Conservation (phyloP, 1,140 invertebrate genomes). For the Tigriopus japonicus region DNA sequence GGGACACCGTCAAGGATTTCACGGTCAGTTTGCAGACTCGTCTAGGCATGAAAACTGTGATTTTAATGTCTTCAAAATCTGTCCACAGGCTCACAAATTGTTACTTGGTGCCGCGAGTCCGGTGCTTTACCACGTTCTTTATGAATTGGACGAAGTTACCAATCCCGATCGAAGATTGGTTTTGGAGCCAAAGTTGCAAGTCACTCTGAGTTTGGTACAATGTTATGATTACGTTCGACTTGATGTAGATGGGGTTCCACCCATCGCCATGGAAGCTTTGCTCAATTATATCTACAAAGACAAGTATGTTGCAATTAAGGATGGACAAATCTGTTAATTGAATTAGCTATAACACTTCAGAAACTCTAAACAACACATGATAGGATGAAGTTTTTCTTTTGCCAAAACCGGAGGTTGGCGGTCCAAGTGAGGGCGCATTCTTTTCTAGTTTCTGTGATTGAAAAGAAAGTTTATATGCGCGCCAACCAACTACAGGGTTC, state of each 20-base stretch:
- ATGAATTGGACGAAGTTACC: not conserved
- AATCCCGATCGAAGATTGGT: not conserved
- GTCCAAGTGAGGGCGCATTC: no score
- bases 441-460: no score
- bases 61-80: not conserved
- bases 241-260: slow-evolving; percentile 11
- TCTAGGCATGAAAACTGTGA: not conserved
- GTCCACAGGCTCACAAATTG: not conserved
- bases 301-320: not conserved
- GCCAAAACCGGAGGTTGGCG: no score
- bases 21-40: not conserved
- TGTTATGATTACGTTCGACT: not conserved
- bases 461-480: no score
- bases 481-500: no score
- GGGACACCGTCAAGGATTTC: slow-evolving; percentile 10
- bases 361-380: no score
- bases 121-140: slow-evolving; percentile 3
- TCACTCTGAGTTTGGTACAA: not conserved
- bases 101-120: slow-evolving; percentile 8
- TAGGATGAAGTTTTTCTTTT: no score
- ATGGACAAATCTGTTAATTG: no score
- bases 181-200: not conserved
- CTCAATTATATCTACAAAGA: slow-evolving; percentile 14
- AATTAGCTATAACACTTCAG: no score
- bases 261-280: slow-evolving; percentile 10